A percentile compares a stretch with the other conserved stretches of the same genome.
phyloP scores from a whole-genome alignment of 2,113 vertebrate species.

The Aphelocoma coerulescens region DNA sequence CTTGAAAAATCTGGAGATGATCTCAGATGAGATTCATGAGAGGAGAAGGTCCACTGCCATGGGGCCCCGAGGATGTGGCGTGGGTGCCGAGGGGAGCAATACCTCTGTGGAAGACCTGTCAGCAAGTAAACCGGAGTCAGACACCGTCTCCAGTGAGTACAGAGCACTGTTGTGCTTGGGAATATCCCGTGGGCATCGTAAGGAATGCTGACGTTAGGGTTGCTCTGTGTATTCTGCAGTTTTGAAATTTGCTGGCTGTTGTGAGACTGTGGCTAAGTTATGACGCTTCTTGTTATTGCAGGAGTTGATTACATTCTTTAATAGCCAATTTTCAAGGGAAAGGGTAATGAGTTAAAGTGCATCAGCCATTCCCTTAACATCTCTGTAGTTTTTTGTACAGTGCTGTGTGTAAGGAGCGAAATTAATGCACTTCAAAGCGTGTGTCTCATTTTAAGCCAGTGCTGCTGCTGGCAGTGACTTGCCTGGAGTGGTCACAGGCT shows the following conservation, averaged over 20 bases:
- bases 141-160: slow-evolving; percentile 87
- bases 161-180: accelerated
- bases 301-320: background rate
- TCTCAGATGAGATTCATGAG: slow-evolving; percentile 96
- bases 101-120: slow-evolving; percentile 75
- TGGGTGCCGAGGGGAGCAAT: slow-evolving; percentile 86
- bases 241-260: background rate
- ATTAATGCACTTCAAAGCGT: background rate
- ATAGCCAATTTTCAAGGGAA: background rate
- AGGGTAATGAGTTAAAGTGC: background rate
- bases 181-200: accelerated
- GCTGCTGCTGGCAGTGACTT: background rate
- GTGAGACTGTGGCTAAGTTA: background rate
- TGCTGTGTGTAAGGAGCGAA: background rate
- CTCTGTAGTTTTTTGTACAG: background rate
- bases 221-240: background rate
- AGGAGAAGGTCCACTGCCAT: slow-evolving; percentile 83
- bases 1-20: slow-evolving; percentile 92
- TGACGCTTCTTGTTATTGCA: background rate
- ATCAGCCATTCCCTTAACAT: background rate
- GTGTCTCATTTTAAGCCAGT: background rate
- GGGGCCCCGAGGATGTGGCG: slow-evolving; percentile 87
- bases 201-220: background rate
- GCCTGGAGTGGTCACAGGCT: background rate
- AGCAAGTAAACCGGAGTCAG: slow-evolving; percentile 78